phyloP scores from a whole-genome alignment of 2,888 invertebrate genomes.

The Heliconius erato region DNA sequence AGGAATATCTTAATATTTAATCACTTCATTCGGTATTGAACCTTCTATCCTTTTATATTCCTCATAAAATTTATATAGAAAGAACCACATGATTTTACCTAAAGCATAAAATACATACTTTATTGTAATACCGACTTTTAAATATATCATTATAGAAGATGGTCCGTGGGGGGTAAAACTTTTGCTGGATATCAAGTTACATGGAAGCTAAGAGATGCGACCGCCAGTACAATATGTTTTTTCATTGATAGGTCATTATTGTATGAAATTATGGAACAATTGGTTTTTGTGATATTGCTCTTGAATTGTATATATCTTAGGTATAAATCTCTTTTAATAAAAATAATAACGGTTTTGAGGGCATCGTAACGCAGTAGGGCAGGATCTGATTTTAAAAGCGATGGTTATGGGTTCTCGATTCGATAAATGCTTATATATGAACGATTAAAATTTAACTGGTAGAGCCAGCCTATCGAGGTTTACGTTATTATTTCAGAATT shows the following conservation, averaged over 20 bases:
- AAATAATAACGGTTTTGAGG: not conserved
- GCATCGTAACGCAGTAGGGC: not conserved
- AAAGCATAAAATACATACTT: slow-evolving; percentile 9
- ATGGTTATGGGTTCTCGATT: too few relatives aligned
- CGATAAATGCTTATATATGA: too few relatives aligned
- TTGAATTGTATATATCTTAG: not conserved
- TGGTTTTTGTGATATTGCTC: not conserved
- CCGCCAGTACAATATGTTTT: slow-evolving; percentile 6
- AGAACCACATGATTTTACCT: not conserved
- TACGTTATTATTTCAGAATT: too few relatives aligned
- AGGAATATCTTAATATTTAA: not conserved
- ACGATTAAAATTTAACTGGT: too few relatives aligned
- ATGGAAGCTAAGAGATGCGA: slow-evolving; percentile 20
- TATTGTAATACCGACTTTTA: slow-evolving; percentile 29
- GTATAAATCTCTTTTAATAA: too few relatives aligned
- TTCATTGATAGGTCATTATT: slow-evolving; percentile 23
- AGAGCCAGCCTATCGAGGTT: too few relatives aligned
- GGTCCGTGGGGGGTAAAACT: slow-evolving; percentile 56
- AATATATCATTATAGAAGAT: slow-evolving; percentile 28
- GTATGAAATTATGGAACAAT: not conserved
- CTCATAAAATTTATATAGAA: not conserved
- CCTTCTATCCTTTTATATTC: not conserved
- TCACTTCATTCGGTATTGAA: not conserved
- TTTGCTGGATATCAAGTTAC: slow-evolving; percentile 53
- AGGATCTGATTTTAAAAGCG: not conserved